Conservation (phyloP, 64 coral and sea anemone genomes). For the Pachyseris speciosa region DNA sequence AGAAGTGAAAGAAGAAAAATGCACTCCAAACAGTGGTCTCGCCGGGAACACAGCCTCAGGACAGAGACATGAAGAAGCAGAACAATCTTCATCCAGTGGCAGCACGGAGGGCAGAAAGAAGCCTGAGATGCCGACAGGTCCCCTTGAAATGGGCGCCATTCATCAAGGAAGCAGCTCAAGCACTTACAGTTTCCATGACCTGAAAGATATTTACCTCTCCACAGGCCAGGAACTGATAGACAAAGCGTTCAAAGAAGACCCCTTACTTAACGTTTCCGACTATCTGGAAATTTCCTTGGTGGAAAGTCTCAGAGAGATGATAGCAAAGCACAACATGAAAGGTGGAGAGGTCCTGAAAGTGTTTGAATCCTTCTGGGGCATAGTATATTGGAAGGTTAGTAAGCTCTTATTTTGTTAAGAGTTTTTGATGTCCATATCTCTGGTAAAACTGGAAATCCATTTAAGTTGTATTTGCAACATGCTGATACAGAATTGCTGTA, state of each 20-base stretch:
- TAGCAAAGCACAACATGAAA: background rate
- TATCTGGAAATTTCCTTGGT: background rate
- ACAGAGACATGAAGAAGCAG: background rate
- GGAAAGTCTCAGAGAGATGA: background rate
- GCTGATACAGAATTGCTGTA: no score
- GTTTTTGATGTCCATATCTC: no score
- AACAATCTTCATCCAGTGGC: background rate
- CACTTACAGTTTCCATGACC: background rate
- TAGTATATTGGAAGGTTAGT: background rate
- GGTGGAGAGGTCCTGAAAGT: background rate
- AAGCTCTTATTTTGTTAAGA: no score
- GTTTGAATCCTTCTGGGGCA: background rate
- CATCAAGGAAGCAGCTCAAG: background rate
- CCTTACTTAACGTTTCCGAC: background rate
- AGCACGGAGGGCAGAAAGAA: background rate
- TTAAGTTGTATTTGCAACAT: no score
- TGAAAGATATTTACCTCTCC: conserved; percentile 3
- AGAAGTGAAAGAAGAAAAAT: conserved; percentile 5
- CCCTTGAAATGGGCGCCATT: background rate
- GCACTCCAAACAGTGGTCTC: background rate
- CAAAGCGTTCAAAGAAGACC: background rate
- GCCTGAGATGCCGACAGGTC: background rate
- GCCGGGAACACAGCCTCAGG: background rate
- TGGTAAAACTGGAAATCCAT: no score
- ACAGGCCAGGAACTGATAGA: background rate